Evolutionary conservation across 2,888 invertebrate genomes (phyloP).

Genomic region (Sthenelais limicola): DNA sequence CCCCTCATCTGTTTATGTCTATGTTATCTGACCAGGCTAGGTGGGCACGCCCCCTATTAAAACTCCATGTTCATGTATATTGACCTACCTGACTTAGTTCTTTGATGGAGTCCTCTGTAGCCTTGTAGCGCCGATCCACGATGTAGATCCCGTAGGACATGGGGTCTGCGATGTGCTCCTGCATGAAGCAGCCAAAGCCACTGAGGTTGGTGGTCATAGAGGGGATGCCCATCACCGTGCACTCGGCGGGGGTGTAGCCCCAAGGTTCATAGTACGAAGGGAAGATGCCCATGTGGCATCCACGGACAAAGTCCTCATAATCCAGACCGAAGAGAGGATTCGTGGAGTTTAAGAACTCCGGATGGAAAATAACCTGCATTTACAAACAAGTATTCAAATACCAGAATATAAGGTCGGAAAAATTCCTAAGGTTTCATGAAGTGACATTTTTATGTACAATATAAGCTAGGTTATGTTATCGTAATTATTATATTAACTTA

Average conservation of each 20-base stretch:
- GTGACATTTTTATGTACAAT: background rate
- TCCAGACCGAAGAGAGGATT: constrained; percentile 98
- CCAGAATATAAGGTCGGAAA: background rate
- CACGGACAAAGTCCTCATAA: constrained; percentile 99
- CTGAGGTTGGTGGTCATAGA: constrained; percentile 98
- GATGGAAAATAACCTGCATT: constrained; percentile 94
- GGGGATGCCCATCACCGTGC: constrained; percentile 99
- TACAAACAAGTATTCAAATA: constrained; percentile 33
- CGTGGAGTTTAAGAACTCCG: constrained; percentile 97
- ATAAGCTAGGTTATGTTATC: too few relatives aligned
- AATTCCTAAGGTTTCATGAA: background rate
- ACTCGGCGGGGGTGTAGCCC: constrained; percentile 90
- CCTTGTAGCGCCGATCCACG: constrained; percentile 92
- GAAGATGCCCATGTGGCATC: constrained; percentile 98
- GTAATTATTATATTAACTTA: too few relatives aligned
- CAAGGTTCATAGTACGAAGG: constrained; percentile 99
- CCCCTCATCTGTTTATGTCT: too few relatives aligned
- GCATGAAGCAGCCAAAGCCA: constrained; percentile 98
- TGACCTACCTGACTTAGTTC: constrained; percentile 79
- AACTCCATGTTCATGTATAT: too few relatives aligned
- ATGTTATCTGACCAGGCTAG: too few relatives aligned
- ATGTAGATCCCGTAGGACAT: constrained; percentile 99
- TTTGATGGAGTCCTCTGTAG: constrained; percentile 90
- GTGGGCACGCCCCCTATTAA: too few relatives aligned
- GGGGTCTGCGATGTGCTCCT: constrained; percentile 97